These are phyloP conservation scores for Entomobrya multifasciata DNA, from an alignment of 2,888 invertebrate species.

Conservation along the genomic window DNA sequence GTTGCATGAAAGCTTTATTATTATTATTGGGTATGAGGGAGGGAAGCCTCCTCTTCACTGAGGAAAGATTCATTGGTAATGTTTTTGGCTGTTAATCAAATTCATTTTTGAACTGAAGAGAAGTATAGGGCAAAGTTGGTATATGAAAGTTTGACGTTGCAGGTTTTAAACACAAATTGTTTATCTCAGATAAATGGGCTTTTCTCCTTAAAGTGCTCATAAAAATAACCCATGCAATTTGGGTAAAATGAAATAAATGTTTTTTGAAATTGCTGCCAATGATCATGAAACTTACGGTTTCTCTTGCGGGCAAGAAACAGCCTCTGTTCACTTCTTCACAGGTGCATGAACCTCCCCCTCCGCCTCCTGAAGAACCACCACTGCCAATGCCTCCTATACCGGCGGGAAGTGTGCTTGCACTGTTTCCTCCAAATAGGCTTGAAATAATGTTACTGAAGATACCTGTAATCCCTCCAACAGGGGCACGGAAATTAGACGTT, in stretches of 20 bases:
- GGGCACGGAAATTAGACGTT: constrained; percentile 7
- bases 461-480: constrained; percentile 44
- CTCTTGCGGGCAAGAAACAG: constrained; percentile 65
- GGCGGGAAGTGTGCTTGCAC: constrained; percentile 52
- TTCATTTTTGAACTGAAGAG: neutral
- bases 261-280: neutral
- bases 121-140: neutral
- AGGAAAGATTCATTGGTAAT: constrained; percentile 64
- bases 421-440: constrained; percentile 50
- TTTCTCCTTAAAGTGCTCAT: neutral
- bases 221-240: neutral
- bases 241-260: neutral
- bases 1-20: constrained; percentile 54
- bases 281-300: constrained; percentile 48
- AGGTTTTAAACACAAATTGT: neutral
- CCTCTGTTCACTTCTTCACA: constrained; percentile 22
- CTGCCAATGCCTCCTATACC: constrained; percentile 51
- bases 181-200: neutral
- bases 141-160: neutral
- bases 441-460: constrained; percentile 47
- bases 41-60: neutral
- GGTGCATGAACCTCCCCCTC: constrained; percentile 31
- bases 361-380: constrained; percentile 38
- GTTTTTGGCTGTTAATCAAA: constrained; percentile 69
- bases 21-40: constrained; percentile 28